phyloP scores from a whole-genome alignment of 2,113 vertebrate species.

The Abramis brama region DNA sequence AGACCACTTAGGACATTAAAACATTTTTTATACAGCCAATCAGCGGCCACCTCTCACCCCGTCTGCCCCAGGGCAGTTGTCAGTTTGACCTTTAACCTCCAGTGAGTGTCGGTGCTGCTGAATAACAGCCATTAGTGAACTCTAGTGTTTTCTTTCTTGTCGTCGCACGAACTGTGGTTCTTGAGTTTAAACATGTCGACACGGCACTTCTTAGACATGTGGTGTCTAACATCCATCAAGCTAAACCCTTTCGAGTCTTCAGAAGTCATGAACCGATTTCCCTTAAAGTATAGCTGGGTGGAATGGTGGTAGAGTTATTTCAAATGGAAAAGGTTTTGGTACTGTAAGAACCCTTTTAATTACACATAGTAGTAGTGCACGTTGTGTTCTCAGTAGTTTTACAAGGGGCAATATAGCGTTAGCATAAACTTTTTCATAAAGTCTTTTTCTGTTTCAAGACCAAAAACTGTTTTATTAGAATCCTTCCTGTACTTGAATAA shows the following conservation, averaged over 20 bases:
- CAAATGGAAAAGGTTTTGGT: neutral
- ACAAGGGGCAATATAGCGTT: neutral
- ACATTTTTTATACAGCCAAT: conserved; percentile 20
- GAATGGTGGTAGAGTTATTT: neutral
- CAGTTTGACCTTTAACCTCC: conserved; percentile 42
- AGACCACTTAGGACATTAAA: neutral
- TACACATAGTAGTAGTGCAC: neutral
- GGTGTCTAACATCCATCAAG: neutral
- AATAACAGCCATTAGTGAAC: conserved; percentile 31
- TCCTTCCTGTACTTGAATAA: no score
- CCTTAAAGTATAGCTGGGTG: no score
- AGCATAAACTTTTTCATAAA: neutral
- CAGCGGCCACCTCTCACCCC: neutral
- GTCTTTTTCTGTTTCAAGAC: no score
- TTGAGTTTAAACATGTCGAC: conserved; percentile 14
- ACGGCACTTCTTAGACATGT: neutral
- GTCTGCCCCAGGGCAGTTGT: conserved; percentile 18
- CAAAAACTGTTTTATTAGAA: no score
- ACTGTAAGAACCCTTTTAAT: no score
- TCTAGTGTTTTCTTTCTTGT: neutral
- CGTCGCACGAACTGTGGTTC: neutral
- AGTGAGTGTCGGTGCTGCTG: conserved; percentile 10
- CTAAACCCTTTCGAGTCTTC: neutral
- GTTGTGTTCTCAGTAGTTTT: neutral
- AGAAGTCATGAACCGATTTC: neutral